Base-by-base conservation (phyloP, 2,888 invertebrate species). In the Coenonympha arcania region DNA sequence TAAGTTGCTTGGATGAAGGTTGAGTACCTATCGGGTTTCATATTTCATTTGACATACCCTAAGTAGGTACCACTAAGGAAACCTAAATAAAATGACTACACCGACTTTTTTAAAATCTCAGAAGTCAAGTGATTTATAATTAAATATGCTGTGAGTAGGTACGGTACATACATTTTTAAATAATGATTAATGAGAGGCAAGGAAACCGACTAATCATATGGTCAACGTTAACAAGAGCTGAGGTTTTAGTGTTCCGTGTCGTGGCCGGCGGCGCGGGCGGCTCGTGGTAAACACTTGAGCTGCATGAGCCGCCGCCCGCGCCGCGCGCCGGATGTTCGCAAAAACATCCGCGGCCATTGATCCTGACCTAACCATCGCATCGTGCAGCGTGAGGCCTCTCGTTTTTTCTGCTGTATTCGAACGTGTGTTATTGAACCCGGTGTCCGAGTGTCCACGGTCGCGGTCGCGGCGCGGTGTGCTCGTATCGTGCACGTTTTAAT, bases 341-440 rank as follows among this genome's bases (percentile, higher is more conserved):
- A 73, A 75, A 73, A 75, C 68, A 70, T 68, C 68, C 68, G 68
- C 70, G 76, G 73, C 64, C 77, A 66, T 74, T 77, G 76, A 66
- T 74, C 78, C 65, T 61, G 61, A 49, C 57, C 53, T n/a, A n/a
- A n/a, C n/a, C n/a, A n/a, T n/a, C n/a, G n/a, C n/a, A n/a, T n/a
- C n/a, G n/a, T n/a, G n/a, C n/a, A 54, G 53, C 54, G 58, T 61
- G 71, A 66, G 72, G 73, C 71, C 68, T 64, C 62, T 65, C 55
- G 63, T 65, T 65, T 67, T 63, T 69, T 69, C 71, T 67, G 66
- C 66, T 61, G 50, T 62, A 59, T 65, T 68, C 64, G 68, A 65
- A 60, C 62, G 55, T 64, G 66, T 69, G 73, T 65, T 73, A 69
- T 76, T 73, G 74, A 75, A 71, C 71, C 65, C 65, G 54, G 55